phyloP scores from a whole-genome alignment of 2,113 vertebrate genomes.

The Trichechus manatus region DNA sequence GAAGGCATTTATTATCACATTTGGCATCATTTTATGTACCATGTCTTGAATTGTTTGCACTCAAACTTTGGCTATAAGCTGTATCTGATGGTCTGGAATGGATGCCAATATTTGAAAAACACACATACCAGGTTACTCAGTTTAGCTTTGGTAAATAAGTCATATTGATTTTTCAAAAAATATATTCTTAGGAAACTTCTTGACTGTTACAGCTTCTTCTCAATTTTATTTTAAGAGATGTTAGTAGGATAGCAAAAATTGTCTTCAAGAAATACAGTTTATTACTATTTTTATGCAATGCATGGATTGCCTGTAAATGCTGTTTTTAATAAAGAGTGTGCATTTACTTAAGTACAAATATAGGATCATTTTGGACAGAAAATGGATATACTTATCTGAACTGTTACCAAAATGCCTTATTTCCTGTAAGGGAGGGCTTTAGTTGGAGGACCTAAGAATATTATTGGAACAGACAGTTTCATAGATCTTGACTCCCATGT shows the following conservation, averaged over 20 bases:
- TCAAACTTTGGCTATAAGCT: slow-evolving; percentile 10
- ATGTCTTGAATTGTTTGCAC: slow-evolving; percentile 54
- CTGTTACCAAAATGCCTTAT: background rate
- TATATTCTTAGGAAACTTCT: background rate
- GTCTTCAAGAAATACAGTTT: slow-evolving; percentile 8
- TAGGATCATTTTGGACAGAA: background rate
- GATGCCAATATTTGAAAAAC: slow-evolving; percentile 42
- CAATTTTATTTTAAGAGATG: slow-evolving; percentile 57
- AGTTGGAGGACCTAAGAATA: background rate
- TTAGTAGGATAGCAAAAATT: background rate
- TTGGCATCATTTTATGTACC: slow-evolving; percentile 51
- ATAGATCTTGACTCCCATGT: background rate
- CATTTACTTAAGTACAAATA: slow-evolving; percentile 46
- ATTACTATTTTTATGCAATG: background rate
- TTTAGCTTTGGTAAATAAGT: slow-evolving; percentile 52
- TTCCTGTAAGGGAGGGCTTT: background rate
- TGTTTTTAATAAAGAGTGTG: slow-evolving; percentile 20
- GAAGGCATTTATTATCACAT: slow-evolving; percentile 54
- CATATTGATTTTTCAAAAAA: slow-evolving; percentile 7
- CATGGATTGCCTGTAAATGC: background rate
- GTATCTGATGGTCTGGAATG: background rate
- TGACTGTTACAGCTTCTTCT: slow-evolving; percentile 6
- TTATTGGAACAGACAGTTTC: background rate
- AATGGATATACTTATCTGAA: slow-evolving; percentile 3
- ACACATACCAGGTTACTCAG: background rate